These are phyloP conservation scores for Heterodera schachtii DNA, from an alignment of 1,140 invertebrate genomes.

Conservation along the genomic window DNA sequence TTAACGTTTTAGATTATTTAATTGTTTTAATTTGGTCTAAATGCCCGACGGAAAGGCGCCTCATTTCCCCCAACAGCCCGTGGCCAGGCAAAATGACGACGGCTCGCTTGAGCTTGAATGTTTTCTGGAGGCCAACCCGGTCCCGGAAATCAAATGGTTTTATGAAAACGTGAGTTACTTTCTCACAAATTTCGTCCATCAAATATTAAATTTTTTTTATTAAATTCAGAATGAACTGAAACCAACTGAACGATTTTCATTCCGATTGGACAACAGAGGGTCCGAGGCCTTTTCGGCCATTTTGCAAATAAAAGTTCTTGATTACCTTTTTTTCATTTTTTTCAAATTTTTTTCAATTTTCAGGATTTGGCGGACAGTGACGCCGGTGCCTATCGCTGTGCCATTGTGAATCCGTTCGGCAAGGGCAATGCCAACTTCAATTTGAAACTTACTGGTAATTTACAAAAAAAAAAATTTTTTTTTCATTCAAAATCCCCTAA, in stretches of 20 bases:
- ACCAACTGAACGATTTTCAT: constrained; percentile 81
- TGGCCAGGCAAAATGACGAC: constrained; percentile 90
- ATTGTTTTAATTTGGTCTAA: not conserved
- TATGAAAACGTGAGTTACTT: constrained; percentile 59
- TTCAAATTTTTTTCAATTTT: constrained; percentile 35
- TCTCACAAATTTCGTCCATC: constrained; percentile 7
- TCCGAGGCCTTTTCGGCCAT: constrained; percentile 86
- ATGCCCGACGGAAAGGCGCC: constrained; percentile 79
- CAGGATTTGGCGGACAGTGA: constrained; percentile 66
- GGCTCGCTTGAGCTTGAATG: constrained; percentile 85
- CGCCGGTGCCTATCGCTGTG: constrained; percentile 69
- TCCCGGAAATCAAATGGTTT: constrained; percentile 92
- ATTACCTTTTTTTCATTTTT: not conserved
- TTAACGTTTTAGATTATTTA: too few relatives aligned
- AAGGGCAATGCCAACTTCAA: constrained; percentile 67
- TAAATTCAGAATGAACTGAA: constrained; percentile 74
- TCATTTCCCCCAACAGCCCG: constrained; percentile 93
- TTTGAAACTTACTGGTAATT: constrained; percentile 65
- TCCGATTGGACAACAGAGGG: constrained; percentile 76
- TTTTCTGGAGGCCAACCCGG: constrained; percentile 86
- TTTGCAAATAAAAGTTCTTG: constrained; percentile 80
- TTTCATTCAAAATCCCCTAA: not conserved
- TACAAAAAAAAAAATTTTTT: not conserved
- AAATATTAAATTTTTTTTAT: constrained; percentile 33
- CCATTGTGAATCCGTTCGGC: constrained; percentile 67